A percentile compares a stretch with the other conserved stretches of the same genome.
Evolutionary conservation across 2,113 vertebrate species (phyloP).

Genomic region (Porphyrio hochstetteri): DNA sequence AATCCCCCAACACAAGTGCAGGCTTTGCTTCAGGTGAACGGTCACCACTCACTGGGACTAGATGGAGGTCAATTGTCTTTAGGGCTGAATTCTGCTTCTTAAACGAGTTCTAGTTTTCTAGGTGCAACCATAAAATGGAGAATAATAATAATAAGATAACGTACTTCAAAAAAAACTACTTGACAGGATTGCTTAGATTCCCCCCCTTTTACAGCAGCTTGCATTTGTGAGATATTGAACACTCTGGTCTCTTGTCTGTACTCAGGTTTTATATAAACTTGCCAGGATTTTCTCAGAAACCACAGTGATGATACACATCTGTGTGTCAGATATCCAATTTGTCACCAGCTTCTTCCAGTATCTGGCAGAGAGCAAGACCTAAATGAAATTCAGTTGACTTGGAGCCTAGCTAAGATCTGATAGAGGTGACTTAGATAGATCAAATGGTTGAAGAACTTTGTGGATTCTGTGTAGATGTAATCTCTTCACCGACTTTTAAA

Average conservation of each 20-base stretch:
- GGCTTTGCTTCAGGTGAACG: background rate
- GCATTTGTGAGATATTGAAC: background rate
- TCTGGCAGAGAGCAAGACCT: conserved; percentile 34
- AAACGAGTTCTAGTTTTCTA: background rate
- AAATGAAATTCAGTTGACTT: conserved; percentile 58
- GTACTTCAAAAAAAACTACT: background rate
- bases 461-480: conserved; percentile 4
- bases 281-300: background rate
- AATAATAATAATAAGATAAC: background rate
- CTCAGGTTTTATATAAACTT: conserved; percentile 21
- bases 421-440: conserved; percentile 38
- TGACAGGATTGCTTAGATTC: background rate
- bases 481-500: conserved; percentile 22
- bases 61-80: background rate
- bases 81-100: background rate
- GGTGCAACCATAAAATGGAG: background rate
- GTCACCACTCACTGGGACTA: background rate
- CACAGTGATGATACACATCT: conserved; percentile 22
- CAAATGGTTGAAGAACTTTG: conserved; percentile 24
- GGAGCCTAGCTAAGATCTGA: conserved; percentile 33
- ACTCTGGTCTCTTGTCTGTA: background rate
- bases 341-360: conserved; percentile 15
- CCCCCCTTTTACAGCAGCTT: background rate
- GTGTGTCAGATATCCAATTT: conserved; percentile 25
- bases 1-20: background rate